These are phyloP conservation scores for Lasaia peninsularis DNA, from an alignment of 1,140 invertebrate genomes.

Conservation along the genomic window DNA sequence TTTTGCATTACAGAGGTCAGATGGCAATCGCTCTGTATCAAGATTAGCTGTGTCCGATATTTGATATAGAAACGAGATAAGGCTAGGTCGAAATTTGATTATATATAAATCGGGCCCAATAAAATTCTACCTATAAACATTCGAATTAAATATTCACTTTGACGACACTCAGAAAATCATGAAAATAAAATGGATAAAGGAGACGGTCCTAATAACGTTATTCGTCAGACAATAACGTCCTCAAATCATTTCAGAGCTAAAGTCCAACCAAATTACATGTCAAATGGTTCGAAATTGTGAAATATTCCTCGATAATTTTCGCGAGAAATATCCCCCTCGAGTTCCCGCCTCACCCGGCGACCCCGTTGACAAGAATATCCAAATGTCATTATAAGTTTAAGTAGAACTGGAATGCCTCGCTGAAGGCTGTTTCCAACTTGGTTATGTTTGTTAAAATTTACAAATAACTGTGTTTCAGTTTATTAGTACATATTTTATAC, in stretches of 20 bases:
- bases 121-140: constrained; percentile 33
- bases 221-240: constrained; percentile 61
- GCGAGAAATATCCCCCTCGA: constrained; percentile 22
- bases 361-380: constrained; percentile 65
- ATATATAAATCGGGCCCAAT: too few species aligned
- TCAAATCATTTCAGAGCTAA: constrained; percentile 43
- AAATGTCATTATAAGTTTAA: constrained; percentile 75
- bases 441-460: constrained; percentile 36
- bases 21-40: too few species aligned
- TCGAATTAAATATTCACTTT: constrained; percentile 57
- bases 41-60: too few species aligned
- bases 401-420: constrained; percentile 48
- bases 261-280: constrained; percentile 61
- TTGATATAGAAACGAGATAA: too few species aligned
- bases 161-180: constrained; percentile 44
- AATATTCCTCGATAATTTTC: constrained; percentile 61
- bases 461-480: constrained; percentile 20
- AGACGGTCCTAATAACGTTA: constrained; percentile 50
- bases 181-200: constrained; percentile 34
- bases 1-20: too few species aligned
- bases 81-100: too few species aligned
- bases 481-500: too few species aligned
- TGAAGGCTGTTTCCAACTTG: constrained; percentile 49
- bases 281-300: constrained; percentile 63
- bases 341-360: constrained; percentile 17